Evolutionary conservation across 1,140 invertebrate species (phyloP).

Genomic region (Neodiprion virginianus): DNA sequence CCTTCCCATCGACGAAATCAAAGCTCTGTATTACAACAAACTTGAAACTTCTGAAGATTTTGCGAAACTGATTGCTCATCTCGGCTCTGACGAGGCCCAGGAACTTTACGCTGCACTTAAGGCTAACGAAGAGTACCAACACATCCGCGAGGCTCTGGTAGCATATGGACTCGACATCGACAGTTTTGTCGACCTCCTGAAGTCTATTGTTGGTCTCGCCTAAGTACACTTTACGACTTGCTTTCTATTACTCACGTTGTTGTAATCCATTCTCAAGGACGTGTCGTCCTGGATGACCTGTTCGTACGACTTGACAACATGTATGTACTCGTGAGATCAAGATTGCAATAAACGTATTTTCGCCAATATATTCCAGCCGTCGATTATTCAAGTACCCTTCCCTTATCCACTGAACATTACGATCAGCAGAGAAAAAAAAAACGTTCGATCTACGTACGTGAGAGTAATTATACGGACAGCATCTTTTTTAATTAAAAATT

Average conservation of each 20-base stretch:
- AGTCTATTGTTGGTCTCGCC: neutral
- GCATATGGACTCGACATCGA: conserved; percentile 12
- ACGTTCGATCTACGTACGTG: no score
- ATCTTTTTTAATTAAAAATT: no score
- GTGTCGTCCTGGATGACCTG: no score
- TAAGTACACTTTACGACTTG: neutral
- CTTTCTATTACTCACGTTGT: neutral
- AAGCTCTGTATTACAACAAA: conserved; percentile 39
- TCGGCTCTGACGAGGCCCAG: conserved; percentile 31
- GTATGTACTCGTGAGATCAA: no score
- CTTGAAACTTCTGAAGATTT: conserved; percentile 31
- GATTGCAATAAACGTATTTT: no score
- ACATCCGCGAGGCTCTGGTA: conserved; percentile 16
- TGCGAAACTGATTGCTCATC: conserved; percentile 23
- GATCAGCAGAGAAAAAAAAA: no score
- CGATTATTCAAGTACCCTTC: no score
- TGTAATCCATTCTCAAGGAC: no score
- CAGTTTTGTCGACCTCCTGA: neutral
- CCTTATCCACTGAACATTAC: no score
- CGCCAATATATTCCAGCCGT: no score
- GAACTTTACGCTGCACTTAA: conserved; percentile 25
- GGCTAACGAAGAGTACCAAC: conserved; percentile 25
- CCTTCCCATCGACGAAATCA: conserved; percentile 37
- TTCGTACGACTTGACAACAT: no score
- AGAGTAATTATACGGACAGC: no score